Conservation (phyloP, 2,797 vertebrate species). For the Chaunax sp. region DNA sequence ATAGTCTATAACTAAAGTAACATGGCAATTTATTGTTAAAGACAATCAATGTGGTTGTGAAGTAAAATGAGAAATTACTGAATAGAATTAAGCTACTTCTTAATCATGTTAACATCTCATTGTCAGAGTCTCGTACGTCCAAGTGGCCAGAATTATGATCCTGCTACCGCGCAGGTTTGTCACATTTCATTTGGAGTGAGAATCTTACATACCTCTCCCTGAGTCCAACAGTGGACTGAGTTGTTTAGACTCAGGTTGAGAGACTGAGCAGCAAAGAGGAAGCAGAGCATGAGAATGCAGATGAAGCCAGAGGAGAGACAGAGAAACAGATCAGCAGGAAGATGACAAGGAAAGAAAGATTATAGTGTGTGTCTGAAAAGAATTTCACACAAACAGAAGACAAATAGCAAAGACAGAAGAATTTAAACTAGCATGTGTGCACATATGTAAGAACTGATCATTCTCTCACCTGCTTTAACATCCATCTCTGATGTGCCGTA, state of each 20-base stretch:
- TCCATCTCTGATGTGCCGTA: conserved; percentile 59
- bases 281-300: conserved; percentile 28
- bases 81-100: too few species aligned
- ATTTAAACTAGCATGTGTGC: not conserved
- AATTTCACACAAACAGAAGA: not conserved
- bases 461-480: conserved; percentile 72
- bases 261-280: conserved; percentile 60
- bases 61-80: not conserved
- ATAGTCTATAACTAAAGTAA: too few species aligned
- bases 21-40: not conserved
- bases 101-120: too few species aligned
- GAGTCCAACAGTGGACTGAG: conserved; percentile 70
- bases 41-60: not conserved
- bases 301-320: conserved; percentile 23
- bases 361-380: not conserved
- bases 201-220: conserved; percentile 69
- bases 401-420: not conserved
- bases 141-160: too few species aligned
- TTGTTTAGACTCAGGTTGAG: conserved; percentile 68
- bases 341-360: conserved; percentile 7
- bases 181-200: not conserved
- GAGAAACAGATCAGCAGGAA: conserved; percentile 21
- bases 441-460: not conserved
- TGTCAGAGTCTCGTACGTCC: too few species aligned
- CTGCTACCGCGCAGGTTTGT: too few species aligned